These are phyloP conservation scores for Apodemia hepburni DNA, from an alignment of 2,888 invertebrate species.

Conservation along the genomic window DNA sequence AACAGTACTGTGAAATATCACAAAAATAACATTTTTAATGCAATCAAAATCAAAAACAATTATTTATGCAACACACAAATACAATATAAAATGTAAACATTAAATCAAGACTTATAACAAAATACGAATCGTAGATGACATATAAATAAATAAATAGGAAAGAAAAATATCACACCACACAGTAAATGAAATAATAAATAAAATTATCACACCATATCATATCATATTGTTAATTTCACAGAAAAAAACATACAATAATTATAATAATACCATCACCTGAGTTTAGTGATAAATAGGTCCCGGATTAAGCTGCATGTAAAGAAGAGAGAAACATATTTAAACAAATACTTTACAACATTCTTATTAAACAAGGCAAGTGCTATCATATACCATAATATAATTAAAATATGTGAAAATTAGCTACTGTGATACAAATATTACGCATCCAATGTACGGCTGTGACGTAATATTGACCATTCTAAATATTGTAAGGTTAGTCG, in stretches of 20 bases:
- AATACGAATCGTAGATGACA: too few relatives aligned
- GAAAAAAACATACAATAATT: conserved; percentile 47
- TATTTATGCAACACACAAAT: too few relatives aligned
- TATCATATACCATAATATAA: conserved; percentile 11
- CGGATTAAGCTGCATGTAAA: conserved; percentile 81
- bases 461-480: conserved; percentile 25
- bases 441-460: conserved; percentile 18
- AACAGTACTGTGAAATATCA: too few relatives aligned
- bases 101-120: too few relatives aligned
- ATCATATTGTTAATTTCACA: too few relatives aligned
- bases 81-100: too few relatives aligned
- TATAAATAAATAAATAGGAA: too few relatives aligned
- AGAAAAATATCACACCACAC: too few relatives aligned
- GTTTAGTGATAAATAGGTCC: conserved; percentile 77
- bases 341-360: conserved; percentile 41
- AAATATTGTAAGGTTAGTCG: conserved; percentile 43
- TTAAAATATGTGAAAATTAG: neutral
- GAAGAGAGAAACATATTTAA: conserved; percentile 73
- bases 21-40: too few relatives aligned
- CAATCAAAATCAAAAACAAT: too few relatives aligned
- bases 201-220: too few relatives aligned
- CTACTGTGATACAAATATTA: conserved; percentile 8
- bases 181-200: too few relatives aligned
- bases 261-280: conserved; percentile 74
- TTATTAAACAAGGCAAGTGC: conserved; percentile 18